Evolutionary conservation across 2,113 vertebrate genomes (phyloP).

Genomic region (Leptocoma aspasia): DNA sequence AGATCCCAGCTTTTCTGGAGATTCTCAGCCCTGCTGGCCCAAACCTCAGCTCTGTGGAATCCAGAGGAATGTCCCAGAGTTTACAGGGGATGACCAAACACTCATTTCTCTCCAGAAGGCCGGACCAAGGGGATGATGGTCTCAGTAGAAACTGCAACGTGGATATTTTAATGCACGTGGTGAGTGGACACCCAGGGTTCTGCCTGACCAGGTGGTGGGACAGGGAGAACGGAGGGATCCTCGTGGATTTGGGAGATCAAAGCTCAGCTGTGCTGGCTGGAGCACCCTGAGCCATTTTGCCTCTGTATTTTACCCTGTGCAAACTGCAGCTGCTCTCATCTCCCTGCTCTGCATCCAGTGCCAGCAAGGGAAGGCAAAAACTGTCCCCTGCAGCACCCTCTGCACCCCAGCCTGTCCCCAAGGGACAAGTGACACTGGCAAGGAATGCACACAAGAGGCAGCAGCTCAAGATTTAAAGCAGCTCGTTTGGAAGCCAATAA

Average conservation of each 20-base stretch:
- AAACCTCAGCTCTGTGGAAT: conserved; percentile 1
- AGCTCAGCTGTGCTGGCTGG: background rate
- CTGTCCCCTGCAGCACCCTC: background rate
- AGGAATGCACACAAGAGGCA: rapidly evolving
- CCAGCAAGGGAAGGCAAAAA: background rate
- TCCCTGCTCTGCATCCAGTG: background rate
- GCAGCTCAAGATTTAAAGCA: background rate
- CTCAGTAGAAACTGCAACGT: background rate
- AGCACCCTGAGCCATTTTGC: background rate
- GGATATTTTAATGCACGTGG: background rate
- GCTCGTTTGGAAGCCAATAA: background rate
- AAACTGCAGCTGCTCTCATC: background rate
- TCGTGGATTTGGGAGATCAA: background rate
- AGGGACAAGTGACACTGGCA: background rate
- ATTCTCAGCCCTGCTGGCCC: conserved; percentile 20
- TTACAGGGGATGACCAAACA: background rate
- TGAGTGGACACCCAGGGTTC: background rate
- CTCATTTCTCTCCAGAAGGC: background rate
- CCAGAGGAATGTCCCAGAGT: conserved; percentile 34
- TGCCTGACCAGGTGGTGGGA: background rate
- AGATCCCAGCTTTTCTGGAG: background rate
- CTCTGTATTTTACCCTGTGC: background rate
- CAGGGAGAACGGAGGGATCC: background rate
- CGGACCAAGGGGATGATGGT: background rate
- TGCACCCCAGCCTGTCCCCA: background rate